These are phyloP conservation scores for Pteronura brasiliensis DNA, from an alignment of 2,113 vertebrate genomes.

Conservation along the genomic window DNA sequence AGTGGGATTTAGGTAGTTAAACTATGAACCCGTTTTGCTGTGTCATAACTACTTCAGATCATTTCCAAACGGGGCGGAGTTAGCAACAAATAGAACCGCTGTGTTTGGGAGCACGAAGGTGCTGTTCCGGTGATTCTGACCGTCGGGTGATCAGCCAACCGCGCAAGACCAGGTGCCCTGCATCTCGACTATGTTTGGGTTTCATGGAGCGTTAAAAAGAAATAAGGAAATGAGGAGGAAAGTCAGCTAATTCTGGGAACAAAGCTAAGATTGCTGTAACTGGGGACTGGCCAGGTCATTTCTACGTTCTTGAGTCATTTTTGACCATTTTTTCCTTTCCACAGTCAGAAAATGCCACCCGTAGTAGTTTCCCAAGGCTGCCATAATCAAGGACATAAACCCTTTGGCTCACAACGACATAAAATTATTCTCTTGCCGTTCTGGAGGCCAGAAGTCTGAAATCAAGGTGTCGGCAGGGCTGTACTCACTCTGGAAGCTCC, in stretches of 20 bases:
- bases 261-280: not conserved
- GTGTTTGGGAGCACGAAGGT: not conserved
- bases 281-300: not conserved
- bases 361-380: not conserved
- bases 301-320: not conserved
- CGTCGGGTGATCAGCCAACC: not conserved
- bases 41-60: not conserved
- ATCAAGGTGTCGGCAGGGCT: not conserved
- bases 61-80: not conserved
- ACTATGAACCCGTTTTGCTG: not conserved
- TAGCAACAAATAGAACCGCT: not conserved
- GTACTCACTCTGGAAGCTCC: no score
- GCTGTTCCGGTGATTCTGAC: not conserved
- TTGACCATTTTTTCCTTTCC: not conserved
- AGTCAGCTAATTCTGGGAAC: not conserved
- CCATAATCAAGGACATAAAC: not conserved
- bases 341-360: not conserved
- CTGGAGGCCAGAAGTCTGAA: not conserved
- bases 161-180: not conserved
- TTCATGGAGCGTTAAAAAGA: constrained; percentile 37
- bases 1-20: not conserved
- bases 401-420: not conserved
- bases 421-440: not conserved
- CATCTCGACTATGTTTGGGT: not conserved
- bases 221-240: constrained; percentile 24